Conservation (phyloP, 2,113 vertebrate genomes). For the Tachuris rubrigastra region DNA sequence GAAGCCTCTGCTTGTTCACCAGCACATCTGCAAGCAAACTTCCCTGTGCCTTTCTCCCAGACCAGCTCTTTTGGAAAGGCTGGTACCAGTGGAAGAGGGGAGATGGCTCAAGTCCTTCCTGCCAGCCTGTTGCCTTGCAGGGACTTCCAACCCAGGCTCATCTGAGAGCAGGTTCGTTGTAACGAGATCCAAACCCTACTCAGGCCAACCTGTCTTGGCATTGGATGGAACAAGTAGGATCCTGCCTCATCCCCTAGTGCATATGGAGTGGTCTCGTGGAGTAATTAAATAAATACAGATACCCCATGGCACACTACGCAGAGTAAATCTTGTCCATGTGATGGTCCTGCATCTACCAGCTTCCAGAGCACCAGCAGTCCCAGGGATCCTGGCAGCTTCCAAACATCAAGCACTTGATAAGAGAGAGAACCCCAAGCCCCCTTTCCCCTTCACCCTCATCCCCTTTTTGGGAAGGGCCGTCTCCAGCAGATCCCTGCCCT, state of each 20-base stretch:
- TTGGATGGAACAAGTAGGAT: neutral
- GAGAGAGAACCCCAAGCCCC: neutral
- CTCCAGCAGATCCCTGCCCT: neutral
- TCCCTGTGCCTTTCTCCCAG: neutral
- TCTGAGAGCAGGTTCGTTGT: neutral
- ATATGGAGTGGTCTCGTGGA: conserved; percentile 26
- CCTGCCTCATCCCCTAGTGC: conserved; percentile 39
- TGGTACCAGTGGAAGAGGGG: neutral
- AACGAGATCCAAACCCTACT: neutral
- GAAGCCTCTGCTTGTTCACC: conserved; percentile 40
- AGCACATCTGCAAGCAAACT: neutral
- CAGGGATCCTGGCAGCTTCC: neutral
- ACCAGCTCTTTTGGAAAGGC: neutral
- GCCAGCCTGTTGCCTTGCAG: conserved; percentile 20
- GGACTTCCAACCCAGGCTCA: conserved; percentile 19
- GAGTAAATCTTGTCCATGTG: neutral
- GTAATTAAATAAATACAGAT: neutral
- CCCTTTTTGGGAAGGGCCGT: neutral
- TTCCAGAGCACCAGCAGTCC: conserved; percentile 30
- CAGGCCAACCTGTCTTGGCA: neutral
- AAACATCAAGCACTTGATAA: neutral
- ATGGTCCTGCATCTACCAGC: neutral
- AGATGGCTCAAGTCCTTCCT: neutral
- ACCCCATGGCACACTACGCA: neutral
- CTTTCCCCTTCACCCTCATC: neutral